Evolutionary conservation across 2,113 vertebrate species (phyloP), one percentile per base, ranked within the genome.

Genomic region (Pyxicephalus adspersus): DNA sequence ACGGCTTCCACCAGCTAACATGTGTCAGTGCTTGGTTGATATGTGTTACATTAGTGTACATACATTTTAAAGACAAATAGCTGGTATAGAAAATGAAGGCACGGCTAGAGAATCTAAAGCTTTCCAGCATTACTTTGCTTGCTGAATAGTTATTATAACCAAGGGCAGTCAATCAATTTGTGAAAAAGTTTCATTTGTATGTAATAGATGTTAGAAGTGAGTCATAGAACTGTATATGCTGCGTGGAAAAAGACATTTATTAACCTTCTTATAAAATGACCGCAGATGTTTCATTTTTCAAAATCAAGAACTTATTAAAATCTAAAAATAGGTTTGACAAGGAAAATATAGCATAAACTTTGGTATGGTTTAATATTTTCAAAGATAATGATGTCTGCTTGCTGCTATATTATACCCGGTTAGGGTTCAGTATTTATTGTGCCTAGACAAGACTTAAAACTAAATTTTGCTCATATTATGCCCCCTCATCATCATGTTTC

Each of bases 291-390:
- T 50, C 66, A 70, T 52, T 68, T 68, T 18, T 51, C 23, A 51
- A 52, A 23, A 70, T 52, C 16, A 19, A 22, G 23, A n/a, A 51
- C 19, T 52, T 70, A 70, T 70, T 51, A 52, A 70, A 52, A 70
- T 26, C 66, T 23, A 19, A 68, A 70, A 70, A 70, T 70, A 70
- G 66, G 6, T 3, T 52, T 70, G 67, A 70, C 45, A 70, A 52
- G 67, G 23, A 70, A 70, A 52, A 70, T 70, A 52, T 52, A 70
- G 67, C 67, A 70, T 70, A 52, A 70, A 45, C 45, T 70, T 16
- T 26, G 45, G 23, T 28, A 26, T 52, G 67, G 67, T 26, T 70
- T 23, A 70, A 19, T 26, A 4, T 70, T 70, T 70, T 45, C 67
- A 52, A 52, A 54, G 18, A 52, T 38, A 54, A 68, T 68, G 66